phyloP scores from a whole-genome alignment of 2,113 vertebrate genomes.

The Anthoscopus minutus region DNA sequence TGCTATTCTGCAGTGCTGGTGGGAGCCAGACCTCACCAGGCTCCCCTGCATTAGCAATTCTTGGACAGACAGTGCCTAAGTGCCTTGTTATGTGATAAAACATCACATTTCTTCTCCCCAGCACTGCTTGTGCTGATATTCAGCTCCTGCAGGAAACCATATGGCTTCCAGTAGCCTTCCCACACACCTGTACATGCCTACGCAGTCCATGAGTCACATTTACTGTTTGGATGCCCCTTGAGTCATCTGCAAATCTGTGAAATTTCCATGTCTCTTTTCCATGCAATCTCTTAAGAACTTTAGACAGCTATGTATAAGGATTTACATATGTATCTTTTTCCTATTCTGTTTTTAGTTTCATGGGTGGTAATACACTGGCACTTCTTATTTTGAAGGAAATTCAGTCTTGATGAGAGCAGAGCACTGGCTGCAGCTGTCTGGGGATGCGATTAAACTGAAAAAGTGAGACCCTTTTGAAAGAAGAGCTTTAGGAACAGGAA shows the following conservation, averaged over 20 bases:
- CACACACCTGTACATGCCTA: conserved; percentile 16
- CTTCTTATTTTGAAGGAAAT: background rate
- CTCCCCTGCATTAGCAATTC: background rate
- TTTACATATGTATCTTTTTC: background rate
- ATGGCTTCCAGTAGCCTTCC: conserved; percentile 39
- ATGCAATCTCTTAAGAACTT: conserved; percentile 26
- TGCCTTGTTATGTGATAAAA: conserved; percentile 4
- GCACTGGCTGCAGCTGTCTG: background rate
- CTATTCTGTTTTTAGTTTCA: background rate
- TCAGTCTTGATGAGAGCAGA: background rate
- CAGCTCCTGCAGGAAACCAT: conserved; percentile 43
- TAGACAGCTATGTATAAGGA: background rate
- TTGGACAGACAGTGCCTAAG: background rate
- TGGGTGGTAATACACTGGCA: background rate
- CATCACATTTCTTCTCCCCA: background rate
- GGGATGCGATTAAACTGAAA: background rate
- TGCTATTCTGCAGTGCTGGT: background rate
- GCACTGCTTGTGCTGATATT: background rate
- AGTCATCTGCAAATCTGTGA: conserved; percentile 62
- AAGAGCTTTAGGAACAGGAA: background rate
- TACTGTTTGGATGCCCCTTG: conserved; percentile 45
- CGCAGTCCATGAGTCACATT: conserved; percentile 54
- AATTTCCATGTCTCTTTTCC: conserved; percentile 38
- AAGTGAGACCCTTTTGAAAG: background rate
- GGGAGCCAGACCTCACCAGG: background rate